A percentile compares a stretch with the other conserved stretches of the same genome.
Evolutionary conservation across 2,113 vertebrate genomes (phyloP).

Genomic region (Seriola quinqueradiata): DNA sequence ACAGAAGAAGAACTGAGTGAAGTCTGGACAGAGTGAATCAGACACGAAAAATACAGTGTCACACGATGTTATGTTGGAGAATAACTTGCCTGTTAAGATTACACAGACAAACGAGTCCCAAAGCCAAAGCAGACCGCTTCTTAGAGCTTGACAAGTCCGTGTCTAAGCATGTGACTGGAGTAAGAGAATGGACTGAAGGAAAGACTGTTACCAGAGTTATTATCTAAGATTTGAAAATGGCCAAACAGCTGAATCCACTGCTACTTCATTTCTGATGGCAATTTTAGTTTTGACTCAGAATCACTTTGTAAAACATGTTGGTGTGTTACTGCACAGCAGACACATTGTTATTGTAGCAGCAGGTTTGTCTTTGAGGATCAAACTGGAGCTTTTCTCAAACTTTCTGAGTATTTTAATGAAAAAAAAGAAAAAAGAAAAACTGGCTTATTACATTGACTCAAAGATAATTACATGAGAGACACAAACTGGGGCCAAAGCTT

Average conservation of each 20-base stretch:
- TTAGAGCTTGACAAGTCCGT: not conserved
- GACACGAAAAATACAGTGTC: not conserved
- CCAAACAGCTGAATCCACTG: not conserved
- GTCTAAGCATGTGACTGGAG: no score
- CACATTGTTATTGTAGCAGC: not conserved
- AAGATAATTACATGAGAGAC: not conserved
- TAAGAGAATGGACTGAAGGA: not conserved
- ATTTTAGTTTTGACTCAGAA: not conserved
- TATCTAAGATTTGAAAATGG: not conserved
- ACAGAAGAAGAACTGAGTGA: not conserved
- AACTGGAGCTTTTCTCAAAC: not conserved
- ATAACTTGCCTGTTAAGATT: not conserved
- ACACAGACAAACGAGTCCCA: not conserved
- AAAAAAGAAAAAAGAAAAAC: not conserved
- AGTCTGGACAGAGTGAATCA: conserved; percentile 1
- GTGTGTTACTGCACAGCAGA: not conserved
- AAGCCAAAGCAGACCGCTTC: not conserved
- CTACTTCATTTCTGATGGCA: not conserved
- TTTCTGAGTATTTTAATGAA: not conserved
- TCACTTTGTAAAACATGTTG: not conserved
- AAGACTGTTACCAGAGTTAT: not conserved
- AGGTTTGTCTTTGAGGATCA: not conserved
- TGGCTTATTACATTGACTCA: not conserved
- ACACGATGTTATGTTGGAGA: not conserved
- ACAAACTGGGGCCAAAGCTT: not conserved